Percentiles rank a stretch among this genome's conserved stretches.
These are phyloP conservation scores for Anser cygnoides DNA, from an alignment of 2,113 vertebrate genomes.

Conservation along the genomic window DNA sequence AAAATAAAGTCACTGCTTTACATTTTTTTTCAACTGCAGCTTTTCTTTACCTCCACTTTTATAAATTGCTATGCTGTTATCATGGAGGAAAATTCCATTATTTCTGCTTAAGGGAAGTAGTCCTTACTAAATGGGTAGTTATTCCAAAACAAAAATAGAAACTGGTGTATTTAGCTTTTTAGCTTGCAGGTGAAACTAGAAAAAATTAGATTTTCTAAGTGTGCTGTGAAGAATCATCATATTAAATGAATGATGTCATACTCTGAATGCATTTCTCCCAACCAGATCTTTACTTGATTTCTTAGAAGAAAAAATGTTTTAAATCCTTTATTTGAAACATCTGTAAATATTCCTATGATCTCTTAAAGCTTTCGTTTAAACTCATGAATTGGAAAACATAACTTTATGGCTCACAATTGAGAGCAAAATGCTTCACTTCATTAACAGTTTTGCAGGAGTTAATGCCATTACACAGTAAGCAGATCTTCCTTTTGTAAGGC, in stretches of 20 bases:
- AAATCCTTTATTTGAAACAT: neutral
- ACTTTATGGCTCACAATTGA: neutral
- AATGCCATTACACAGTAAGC: neutral
- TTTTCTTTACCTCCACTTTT: slow-evolving; percentile 27
- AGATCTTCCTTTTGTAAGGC: neutral
- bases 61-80: neutral
- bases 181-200: neutral
- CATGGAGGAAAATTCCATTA: neutral
- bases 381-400: neutral
- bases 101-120: neutral
- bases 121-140: neutral
- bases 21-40: neutral
- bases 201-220: slow-evolving; percentile 19
- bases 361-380: neutral
- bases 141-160: neutral
- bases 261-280: neutral
- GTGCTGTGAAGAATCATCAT: neutral
- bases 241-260: neutral
- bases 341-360: neutral
- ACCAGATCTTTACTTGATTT: neutral
- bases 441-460: neutral
- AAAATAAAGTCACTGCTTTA: neutral
- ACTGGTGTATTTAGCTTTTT: neutral
- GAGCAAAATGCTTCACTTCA: neutral
- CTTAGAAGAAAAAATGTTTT: neutral